Percentiles rank a stretch among this genome's conserved stretches.
These are phyloP conservation scores for Zaprionus camerounensis DNA, from an alignment of 1,140 invertebrate genomes.

Conservation along the genomic window DNA sequence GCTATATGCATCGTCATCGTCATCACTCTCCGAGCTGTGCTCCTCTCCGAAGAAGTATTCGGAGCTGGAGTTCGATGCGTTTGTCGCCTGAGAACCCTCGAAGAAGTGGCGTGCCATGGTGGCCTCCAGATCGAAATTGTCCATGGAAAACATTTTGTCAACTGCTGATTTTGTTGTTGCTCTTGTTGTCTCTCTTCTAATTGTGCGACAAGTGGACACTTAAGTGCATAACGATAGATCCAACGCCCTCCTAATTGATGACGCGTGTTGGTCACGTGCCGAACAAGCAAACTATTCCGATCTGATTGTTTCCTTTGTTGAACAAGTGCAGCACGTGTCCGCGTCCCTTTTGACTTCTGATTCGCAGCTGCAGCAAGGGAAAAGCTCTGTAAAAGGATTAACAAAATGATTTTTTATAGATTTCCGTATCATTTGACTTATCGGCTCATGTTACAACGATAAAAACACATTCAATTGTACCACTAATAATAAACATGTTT, in stretches of 20 bases:
- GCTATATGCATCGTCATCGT: conserved; percentile 85
- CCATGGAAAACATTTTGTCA: conserved; percentile 82
- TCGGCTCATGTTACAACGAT: conserved; percentile 8
- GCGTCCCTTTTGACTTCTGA: conserved; percentile 52
- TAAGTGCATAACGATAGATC: conserved; percentile 51
- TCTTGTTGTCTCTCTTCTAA: conserved; percentile 36
- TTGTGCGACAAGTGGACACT: conserved; percentile 29
- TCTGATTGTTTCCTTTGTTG: conserved; percentile 20
- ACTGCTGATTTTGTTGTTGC: conserved; percentile 6
- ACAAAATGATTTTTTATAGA: conserved; percentile 30
- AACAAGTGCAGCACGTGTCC: conserved; percentile 62
- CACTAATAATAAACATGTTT: conserved; percentile 66
- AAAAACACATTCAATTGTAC: conserved; percentile 37
- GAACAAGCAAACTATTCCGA: background rate
- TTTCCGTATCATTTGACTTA: conserved; percentile 27
- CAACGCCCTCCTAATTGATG: conserved; percentile 51
- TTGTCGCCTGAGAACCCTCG: conserved; percentile 83
- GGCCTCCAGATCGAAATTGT: conserved; percentile 84
- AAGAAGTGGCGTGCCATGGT: conserved; percentile 85
- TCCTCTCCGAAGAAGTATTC: conserved; percentile 86
- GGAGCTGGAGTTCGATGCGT: conserved; percentile 80
- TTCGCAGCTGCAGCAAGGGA: conserved; percentile 13
- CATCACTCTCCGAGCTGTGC: conserved; percentile 85
- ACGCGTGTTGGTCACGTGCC: conserved; percentile 71
- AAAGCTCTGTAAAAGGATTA: conserved; percentile 37